Evolutionary conservation across 2,888 invertebrate genomes (phyloP), one percentile per base, ranked within the genome.

Genomic region (Amphipyra tragopoginis): DNA sequence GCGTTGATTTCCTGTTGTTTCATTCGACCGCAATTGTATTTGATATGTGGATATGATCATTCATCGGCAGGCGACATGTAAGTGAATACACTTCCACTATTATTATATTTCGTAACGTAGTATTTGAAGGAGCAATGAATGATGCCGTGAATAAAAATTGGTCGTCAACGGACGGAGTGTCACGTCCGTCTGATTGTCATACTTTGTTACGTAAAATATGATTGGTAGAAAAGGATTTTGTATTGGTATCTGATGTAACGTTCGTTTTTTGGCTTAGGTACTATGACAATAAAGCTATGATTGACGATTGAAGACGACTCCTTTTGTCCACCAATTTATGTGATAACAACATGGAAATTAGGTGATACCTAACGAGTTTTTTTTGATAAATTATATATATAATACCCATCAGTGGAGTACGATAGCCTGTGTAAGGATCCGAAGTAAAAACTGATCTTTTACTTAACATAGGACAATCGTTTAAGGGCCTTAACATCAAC

Each of bases 91-190:
- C 75, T 74, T 71, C 70, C 65, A 75, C 70, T 59, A 56, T 64
- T 71, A 68, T 76, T 73, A 63, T 54, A 72, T 79, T 77, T 79
- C 78, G 77, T 80, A 76, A 80, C 64, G 49, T 66, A 56, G 57
- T 71, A 63, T 72, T 70, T 73, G 70, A 54, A 68, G 65, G 68
- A 59, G 72, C 65, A 69, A 62, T 61, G 65, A 73, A 69, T 61
- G 62, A 68, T 60, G 56, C 42, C 40, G 57, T 65, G 80, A 76
- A 82, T 75, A 72, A 75, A 70, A 72, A 72, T 69, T 63, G 61
- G 47, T 58, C 9, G 72, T 60, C 61, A 64, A 57, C 59, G 59
- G 56, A 58, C 64, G 61, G 51, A 45, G 60, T 49, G 74, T 74
- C 80, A 77, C 75, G 74, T 78, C 57, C 65, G 64, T 53, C 43